Conservation (phyloP, 2,113 vertebrate genomes). For the Cryptotis parvus region DNA sequence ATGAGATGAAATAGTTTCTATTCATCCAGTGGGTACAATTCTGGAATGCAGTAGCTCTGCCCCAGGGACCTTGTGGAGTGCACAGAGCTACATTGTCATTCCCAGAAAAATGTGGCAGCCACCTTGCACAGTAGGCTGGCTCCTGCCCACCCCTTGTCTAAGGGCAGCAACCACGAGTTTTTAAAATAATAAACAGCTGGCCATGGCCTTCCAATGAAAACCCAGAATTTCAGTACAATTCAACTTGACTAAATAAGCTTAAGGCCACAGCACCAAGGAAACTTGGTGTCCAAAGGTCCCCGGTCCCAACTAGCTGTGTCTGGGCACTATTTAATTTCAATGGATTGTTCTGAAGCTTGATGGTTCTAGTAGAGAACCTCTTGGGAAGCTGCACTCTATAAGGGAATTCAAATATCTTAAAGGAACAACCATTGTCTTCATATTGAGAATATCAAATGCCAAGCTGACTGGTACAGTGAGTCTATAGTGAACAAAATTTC, state of each 20-base stretch:
- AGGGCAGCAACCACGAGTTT: constrained; percentile 66
- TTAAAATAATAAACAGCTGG: constrained; percentile 86
- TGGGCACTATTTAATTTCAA: not conserved
- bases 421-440: not conserved
- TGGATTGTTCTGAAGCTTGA: not conserved
- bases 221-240: constrained; percentile 46
- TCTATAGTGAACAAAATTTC: not conserved
- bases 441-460: not conserved
- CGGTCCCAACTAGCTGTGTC: not conserved
- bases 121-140: constrained; percentile 71
- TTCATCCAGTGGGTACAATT: constrained; percentile 56
- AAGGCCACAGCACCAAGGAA: constrained; percentile 71
- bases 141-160: constrained; percentile 63
- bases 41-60: constrained; percentile 75
- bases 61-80: constrained; percentile 33
- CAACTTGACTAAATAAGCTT: constrained; percentile 84
- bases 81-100: constrained; percentile 57
- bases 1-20: constrained; percentile 62
- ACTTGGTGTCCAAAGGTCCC: constrained; percentile 1
- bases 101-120: constrained; percentile 54
- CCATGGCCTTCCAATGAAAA: constrained; percentile 65
- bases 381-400: not conserved
- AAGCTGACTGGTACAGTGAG: not conserved
- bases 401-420: not conserved
- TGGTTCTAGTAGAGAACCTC: not conserved